Base-by-base conservation (phyloP, 2,797 vertebrate genomes). In the Danio kyathit region DNA sequence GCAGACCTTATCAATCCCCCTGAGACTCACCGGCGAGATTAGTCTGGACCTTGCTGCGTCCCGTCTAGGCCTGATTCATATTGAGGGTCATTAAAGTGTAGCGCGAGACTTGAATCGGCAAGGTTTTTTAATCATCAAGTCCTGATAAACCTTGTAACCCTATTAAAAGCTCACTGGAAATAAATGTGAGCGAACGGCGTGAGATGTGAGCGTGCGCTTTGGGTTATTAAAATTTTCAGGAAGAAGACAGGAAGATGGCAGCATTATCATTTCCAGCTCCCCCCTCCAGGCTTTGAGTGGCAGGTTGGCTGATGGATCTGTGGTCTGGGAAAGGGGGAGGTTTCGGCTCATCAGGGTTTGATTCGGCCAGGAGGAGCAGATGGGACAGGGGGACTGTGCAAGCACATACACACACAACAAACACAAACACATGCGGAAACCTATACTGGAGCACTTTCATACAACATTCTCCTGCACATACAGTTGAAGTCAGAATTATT, bases 1-100 rank as follows among this genome's bases (percentile, higher is more conserved):
- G 61, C 80, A 81, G 74, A 72, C 78, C 82, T 67, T 76, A 74
- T 82, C 77, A 83, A 75, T 74, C 56, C 81, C 41, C 66, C 17
- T 72, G 69, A 80, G 80, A 17, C 16, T 71, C 16, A 54, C 71
- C 13, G 72, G 70, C 51, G 16, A 67, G 63, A 79, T 64, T 83
- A 67, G 44, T 60, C 61, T 72, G 67, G 61, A 67, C 69, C 54
- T 57, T 29, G 13, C 43, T 43, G n/a, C 41, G 78, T 60, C 38
- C 60, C 51, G 78, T 80, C 78, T 65, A 66, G 70, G 8, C 14
- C 51, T 49, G 49, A 74, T 65, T 74, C 61, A 4, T 74, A 66
- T 40, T 1, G 59, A 66, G 61, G 19, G 41, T 66, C 70, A 73
- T 74, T 74, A 73, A 49, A 64, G 60, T 69, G 43, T 29, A 14